phyloP scores from a whole-genome alignment of 2,888 invertebrate genomes.

The Tenthredo distinguenda region DNA sequence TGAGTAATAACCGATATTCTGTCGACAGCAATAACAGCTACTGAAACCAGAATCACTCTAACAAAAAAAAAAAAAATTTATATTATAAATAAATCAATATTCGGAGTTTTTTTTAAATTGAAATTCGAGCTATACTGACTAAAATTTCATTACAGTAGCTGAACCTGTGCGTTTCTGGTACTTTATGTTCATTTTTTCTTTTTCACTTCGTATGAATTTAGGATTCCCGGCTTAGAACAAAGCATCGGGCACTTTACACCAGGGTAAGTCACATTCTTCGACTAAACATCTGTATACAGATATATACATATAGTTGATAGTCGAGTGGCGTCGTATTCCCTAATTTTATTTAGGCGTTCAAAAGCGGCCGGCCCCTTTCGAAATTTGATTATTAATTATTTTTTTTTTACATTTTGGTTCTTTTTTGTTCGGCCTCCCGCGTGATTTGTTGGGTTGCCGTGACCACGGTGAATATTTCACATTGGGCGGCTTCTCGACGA shows the following conservation, averaged over 20 bases:
- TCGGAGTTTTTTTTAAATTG: not conserved
- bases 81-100: not conserved
- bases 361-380: not conserved
- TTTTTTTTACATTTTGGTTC: not conserved
- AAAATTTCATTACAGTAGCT: not conserved
- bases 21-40: not conserved
- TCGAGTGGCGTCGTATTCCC: not conserved
- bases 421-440: not conserved
- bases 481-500: not conserved
- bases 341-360: constrained; percentile 13
- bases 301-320: not conserved
- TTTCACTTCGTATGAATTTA: not conserved
- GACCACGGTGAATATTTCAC: constrained; percentile 34
- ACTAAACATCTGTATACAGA: not conserved
- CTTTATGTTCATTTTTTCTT: not conserved
- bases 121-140: not conserved
- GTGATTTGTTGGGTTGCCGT: constrained; percentile 39
- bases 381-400: constrained; percentile 3
- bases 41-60: not conserved
- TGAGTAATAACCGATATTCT: constrained; percentile 4
- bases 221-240: not conserved
- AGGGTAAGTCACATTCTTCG: not conserved
- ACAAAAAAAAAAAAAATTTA: not conserved
- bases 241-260: not conserved
- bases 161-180: not conserved